phyloP scores from a whole-genome alignment of 2,888 invertebrate species.

The Philhelius pedissequus region DNA sequence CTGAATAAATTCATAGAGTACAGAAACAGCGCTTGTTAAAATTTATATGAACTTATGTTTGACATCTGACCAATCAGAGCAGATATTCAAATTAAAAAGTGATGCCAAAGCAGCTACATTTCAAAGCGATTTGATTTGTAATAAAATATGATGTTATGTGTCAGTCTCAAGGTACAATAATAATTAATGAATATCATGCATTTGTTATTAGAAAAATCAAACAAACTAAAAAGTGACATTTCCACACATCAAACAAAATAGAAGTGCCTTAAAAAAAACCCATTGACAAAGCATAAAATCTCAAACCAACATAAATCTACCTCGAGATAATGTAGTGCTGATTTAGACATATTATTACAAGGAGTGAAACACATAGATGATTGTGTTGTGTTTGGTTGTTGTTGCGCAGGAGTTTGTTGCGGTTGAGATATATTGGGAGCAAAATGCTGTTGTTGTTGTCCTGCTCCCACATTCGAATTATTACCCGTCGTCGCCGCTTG shows the following conservation, averaged over 20 bases:
- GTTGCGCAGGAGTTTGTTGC: slow-evolving; percentile 42
- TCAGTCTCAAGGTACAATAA: too few species aligned
- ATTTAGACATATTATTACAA: slow-evolving; percentile 76
- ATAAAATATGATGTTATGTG: too few species aligned
- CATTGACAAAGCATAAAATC: slow-evolving; percentile 15
- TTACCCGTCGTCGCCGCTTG: slow-evolving; percentile 52
- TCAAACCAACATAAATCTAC: slow-evolving; percentile 73
- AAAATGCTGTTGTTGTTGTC: slow-evolving; percentile 66
- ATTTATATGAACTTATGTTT: too few species aligned
- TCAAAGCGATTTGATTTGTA: too few species aligned
- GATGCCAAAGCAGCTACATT: too few species aligned
- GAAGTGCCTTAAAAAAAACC: neutral
- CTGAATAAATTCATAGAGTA: too few species aligned
- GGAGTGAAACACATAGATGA: slow-evolving; percentile 73
- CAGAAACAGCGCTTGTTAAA: too few species aligned
- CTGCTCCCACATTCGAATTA: slow-evolving; percentile 37
- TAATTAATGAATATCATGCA: too few species aligned
- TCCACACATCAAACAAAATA: neutral
- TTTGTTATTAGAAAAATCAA: too few species aligned
- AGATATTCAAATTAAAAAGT: too few species aligned
- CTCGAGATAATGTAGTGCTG: slow-evolving; percentile 77
- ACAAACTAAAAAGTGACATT: too few species aligned
- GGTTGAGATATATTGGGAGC: slow-evolving; percentile 42
- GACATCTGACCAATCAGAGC: too few species aligned
- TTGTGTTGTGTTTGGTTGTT: slow-evolving; percentile 71